A percentile compares a stretch with the other conserved stretches of the same genome.
phyloP scores from a whole-genome alignment of 2,888 invertebrate genomes.

The Mesorhabditis spiculigera region DNA sequence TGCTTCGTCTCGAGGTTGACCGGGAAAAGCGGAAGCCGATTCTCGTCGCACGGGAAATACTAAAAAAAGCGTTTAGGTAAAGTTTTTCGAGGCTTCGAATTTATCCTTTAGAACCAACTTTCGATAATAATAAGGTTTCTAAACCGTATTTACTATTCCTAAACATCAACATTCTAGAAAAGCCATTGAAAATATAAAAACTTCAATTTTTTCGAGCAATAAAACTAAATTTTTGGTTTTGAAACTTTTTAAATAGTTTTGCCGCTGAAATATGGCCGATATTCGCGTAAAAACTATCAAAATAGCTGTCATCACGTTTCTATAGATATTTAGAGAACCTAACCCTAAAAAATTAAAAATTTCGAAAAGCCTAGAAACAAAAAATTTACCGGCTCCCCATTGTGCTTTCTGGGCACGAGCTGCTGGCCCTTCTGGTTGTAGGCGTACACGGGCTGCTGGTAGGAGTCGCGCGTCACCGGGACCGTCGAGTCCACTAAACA shows the following conservation, averaged over 20 bases:
- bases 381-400: background rate
- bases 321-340: background rate
- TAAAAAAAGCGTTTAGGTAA: background rate
- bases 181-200: too few relatives aligned
- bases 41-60: background rate
- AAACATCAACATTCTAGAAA: too few relatives aligned
- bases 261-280: too few relatives aligned
- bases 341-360: background rate
- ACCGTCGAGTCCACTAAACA: background rate
- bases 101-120: too few relatives aligned
- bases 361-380: background rate
- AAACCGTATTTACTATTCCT: too few relatives aligned
- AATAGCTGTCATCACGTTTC: background rate
- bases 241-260: too few relatives aligned
- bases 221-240: too few relatives aligned
- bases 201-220: too few relatives aligned
- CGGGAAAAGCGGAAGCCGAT: background rate
- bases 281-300: background rate
- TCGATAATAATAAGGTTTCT: too few relatives aligned
- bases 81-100: too few relatives aligned
- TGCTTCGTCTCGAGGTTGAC: background rate
- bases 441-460: background rate
- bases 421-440: background rate
- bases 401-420: background rate
- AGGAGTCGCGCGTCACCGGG: background rate